Conservation (phyloP, 2,797 vertebrate species). For the Lepus townsendii region DNA sequence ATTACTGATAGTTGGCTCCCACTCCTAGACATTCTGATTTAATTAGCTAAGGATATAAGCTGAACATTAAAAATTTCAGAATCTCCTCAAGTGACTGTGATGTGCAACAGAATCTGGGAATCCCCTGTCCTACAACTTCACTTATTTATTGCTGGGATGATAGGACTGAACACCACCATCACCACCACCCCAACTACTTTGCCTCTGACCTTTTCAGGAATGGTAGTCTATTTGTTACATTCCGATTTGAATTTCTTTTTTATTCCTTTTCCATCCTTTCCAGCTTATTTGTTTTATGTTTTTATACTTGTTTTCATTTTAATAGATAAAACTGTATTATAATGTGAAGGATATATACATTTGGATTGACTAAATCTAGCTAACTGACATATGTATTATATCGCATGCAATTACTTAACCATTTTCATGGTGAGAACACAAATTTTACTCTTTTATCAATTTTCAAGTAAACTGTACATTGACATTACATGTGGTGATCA, state of each 20-base stretch:
- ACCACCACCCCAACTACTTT: not conserved
- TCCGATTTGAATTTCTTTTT: not conserved
- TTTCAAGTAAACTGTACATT: not conserved
- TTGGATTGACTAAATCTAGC: not conserved
- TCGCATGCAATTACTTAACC: not conserved
- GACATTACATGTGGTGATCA: not conserved
- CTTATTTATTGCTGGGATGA: not conserved
- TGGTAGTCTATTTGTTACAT: not conserved
- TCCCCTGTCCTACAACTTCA: not conserved
- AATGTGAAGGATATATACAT: not conserved
- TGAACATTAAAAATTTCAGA: not conserved
- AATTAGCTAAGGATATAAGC: not conserved
- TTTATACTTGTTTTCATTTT: not conserved
- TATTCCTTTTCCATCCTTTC: not conserved
- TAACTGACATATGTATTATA: not conserved
- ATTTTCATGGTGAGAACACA: not conserved
- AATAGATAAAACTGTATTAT: not conserved
- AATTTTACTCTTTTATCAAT: not conserved
- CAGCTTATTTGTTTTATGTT: not conserved
- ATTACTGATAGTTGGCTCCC: not conserved
- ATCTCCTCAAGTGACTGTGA: not conserved
- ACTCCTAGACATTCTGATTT: constrained; percentile 8
- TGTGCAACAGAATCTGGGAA: not conserved
- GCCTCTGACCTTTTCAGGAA: not conserved
- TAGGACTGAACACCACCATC: not conserved